Percentiles rank a stretch among this genome's conserved stretches.
Conservation (phyloP, 35 echinoderm and acorn worm genomes). For the Ophioderma brevispina region DNA sequence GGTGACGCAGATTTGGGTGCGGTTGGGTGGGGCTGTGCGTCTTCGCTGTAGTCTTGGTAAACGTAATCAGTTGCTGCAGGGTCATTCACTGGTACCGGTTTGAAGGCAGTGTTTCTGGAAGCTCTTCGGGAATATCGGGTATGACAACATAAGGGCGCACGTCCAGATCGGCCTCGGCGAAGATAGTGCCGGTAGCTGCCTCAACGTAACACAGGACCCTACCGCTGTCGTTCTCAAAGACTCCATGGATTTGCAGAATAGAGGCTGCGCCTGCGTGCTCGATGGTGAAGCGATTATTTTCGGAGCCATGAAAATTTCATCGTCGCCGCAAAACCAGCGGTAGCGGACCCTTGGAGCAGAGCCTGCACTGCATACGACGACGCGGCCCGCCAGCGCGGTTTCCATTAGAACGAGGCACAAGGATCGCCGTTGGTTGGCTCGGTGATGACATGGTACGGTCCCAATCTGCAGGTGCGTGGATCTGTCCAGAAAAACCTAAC, state of each 20-base stretch:
- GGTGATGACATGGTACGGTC: conserved; percentile 40
- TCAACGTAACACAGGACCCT: conserved; percentile 30
- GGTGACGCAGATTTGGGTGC: background rate
- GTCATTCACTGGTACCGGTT: background rate
- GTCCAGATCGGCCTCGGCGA: conserved; percentile 5
- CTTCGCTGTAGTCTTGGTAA: background rate
- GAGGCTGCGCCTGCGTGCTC: background rate
- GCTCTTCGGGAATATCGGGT: background rate
- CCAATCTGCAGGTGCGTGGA: conserved; percentile 23
- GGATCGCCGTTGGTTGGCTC: conserved; percentile 18
- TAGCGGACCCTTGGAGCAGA: conserved; percentile 39
- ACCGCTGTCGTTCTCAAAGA: background rate
- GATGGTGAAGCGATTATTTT: background rate
- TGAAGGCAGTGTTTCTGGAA: background rate
- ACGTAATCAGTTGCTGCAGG: background rate
- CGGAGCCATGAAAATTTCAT: background rate
- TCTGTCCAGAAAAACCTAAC: conserved; percentile 48
- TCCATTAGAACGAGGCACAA: conserved; percentile 23
- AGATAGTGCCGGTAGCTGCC: conserved; percentile 25
- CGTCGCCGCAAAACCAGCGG: conserved; percentile 32
- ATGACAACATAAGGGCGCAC: background rate
- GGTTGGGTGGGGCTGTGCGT: background rate
- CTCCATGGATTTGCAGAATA: conserved; percentile 10
- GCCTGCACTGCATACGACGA: conserved; percentile 50
- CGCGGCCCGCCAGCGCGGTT: background rate